Evolutionary conservation across 2,113 vertebrate species (phyloP), one percentile per base, ranked within the genome.

Genomic region (Bubo scandiacus): DNA sequence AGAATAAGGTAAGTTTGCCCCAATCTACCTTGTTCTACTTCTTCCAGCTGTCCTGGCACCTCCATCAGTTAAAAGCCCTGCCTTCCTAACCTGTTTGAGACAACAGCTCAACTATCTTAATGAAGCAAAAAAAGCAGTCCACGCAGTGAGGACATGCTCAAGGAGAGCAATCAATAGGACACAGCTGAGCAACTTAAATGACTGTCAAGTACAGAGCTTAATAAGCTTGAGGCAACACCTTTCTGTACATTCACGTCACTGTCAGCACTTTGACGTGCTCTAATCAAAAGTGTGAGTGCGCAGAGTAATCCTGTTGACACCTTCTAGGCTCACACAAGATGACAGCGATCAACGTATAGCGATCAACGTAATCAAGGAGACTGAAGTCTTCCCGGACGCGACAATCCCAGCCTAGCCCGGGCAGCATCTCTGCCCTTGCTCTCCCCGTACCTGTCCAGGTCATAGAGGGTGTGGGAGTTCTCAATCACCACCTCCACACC

Each of bases 401-500:
- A 88, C 70, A 91, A 86, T 25, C 57, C 63, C 45, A 91, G 49
- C 61, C 63, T 40, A 70, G 71, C 80, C 57, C 59, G 38, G 47
- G 40, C 29, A 75, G 66, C 71, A 68, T 29, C 77, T 52, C 38
- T 90, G 65, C 75, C 90, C 90, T 63, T 83, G 38, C 73, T 72
- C 40, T 47, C 17, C 22, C 91, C 98, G 3, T 93, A 99, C 99
- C 98, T 99, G 96, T 99, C 99, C 91, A 99, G 97, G 94, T 99
- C 99, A 95, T 99, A 99, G 81, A 99, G 99, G 2, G 99, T 99
- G 90, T 99, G 99, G 1, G 99, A 99, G 82, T 99, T 99, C 88
- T 98, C 98, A 25, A 99, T 98, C 40, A 99, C 94, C 59, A 99
- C 99, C 94, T 99, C 99, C 96, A 99, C 99, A 1, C 99, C 99